These are phyloP conservation scores for Hapalemur alaotrensis DNA, from an alignment of 2,797 vertebrate species.

Conservation along the genomic window DNA sequence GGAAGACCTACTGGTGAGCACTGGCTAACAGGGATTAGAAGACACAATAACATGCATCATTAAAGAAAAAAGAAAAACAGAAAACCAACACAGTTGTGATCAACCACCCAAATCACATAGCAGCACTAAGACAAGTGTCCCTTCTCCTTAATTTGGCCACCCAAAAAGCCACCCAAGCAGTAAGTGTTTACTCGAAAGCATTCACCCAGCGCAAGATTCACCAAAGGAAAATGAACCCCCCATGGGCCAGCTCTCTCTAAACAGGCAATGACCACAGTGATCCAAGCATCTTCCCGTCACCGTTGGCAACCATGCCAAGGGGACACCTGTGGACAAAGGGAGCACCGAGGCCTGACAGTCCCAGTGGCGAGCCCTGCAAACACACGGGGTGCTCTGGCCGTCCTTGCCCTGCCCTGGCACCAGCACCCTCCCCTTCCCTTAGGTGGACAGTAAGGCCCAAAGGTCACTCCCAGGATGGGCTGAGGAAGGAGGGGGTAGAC, in stretches of 20 bases:
- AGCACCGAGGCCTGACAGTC: accelerated
- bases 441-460: not conserved
- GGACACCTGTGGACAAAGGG: accelerated
- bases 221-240: not conserved
- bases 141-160: not conserved
- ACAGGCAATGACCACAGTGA: not conserved
- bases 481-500: too few relatives aligned
- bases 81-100: accelerated
- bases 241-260: not conserved
- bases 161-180: not conserved
- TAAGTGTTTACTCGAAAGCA: not conserved
- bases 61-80: not conserved
- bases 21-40: not conserved
- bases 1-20: not conserved
- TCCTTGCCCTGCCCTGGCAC: not conserved
- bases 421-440: not conserved
- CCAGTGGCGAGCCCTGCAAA: not conserved
- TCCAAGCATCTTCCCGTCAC: not conserved
- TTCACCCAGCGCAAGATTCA: not conserved
- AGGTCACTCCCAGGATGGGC: not conserved
- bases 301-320: not conserved
- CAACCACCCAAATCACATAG: accelerated
- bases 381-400: accelerated
- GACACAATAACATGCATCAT: not conserved
- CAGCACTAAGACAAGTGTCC: accelerated